A percentile compares a stretch with the other conserved stretches of the same genome.
Evolutionary conservation across 2,797 vertebrate genomes (phyloP).

Genomic region (Lepilemur ruficaudatus): DNA sequence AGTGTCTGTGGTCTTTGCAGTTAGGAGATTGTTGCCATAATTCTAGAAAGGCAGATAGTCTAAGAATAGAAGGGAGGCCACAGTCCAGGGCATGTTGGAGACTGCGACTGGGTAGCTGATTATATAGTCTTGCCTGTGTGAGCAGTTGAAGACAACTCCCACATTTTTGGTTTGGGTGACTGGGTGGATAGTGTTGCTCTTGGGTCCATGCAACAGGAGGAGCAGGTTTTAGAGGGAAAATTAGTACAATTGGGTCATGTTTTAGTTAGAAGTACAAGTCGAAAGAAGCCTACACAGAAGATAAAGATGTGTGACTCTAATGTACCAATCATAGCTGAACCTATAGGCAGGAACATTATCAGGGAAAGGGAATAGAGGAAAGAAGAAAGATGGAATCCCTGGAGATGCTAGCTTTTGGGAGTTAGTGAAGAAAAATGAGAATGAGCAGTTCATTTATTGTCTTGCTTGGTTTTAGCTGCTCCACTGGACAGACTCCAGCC

Average conservation of each 20-base stretch:
- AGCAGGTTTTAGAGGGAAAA: neutral
- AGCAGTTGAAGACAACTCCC: neutral
- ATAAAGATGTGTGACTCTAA: neutral
- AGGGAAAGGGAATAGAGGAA: neutral
- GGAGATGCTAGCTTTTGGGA: neutral
- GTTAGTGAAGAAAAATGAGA: neutral
- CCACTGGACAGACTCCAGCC: neutral
- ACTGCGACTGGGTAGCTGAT: neutral
- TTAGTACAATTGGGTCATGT: neutral
- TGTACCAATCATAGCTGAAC: neutral
- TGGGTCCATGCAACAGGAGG: neutral
- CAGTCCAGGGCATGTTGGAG: neutral
- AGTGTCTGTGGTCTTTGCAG: neutral
- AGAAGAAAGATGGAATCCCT: neutral
- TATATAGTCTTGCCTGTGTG: neutral
- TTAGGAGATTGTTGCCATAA: neutral
- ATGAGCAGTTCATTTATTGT: neutral
- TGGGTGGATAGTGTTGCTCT: neutral
- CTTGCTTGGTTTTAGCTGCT: neutral
- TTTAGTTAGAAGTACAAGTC: neutral
- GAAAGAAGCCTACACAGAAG: neutral
- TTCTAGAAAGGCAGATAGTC: neutral
- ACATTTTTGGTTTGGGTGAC: neutral
- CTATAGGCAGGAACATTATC: neutral
- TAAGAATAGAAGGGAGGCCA: neutral